Conservation (phyloP, 2,797 vertebrate species). For the Gymnodraco acuticeps region DNA sequence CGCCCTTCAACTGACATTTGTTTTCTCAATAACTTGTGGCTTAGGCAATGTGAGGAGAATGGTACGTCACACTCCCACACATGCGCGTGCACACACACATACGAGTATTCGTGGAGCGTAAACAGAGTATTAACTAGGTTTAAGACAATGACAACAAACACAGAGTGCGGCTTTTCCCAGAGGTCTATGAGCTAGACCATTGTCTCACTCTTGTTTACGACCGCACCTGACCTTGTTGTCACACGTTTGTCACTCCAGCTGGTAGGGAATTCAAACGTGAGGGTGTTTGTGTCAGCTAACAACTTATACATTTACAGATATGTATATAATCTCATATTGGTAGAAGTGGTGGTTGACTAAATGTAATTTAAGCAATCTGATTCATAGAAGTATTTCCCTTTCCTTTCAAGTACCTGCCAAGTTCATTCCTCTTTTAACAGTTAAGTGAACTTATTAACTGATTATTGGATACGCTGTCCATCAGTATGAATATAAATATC, state of each 20-base stretch:
- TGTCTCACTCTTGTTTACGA: constrained; percentile 62
- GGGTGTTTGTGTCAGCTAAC: background rate
- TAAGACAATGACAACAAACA: constrained; percentile 62
- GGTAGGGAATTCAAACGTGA: constrained; percentile 16
- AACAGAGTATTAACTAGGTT: constrained; percentile 69
- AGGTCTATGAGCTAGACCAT: constrained; percentile 47
- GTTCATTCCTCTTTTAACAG: background rate
- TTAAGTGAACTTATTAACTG: background rate
- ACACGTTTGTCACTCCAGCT: constrained; percentile 48
- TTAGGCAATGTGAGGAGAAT: constrained; percentile 70
- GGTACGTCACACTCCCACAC: constrained; percentile 62
- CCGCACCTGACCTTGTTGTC: constrained; percentile 56
- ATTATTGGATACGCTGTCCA: background rate
- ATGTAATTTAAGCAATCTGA: background rate
- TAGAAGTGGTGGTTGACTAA: background rate
- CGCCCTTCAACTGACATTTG: constrained; percentile 84
- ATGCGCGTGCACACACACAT: background rate
- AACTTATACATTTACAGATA: too few species aligned
- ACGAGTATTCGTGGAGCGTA: constrained; percentile 23
- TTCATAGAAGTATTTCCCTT: background rate
- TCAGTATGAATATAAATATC: too few species aligned
- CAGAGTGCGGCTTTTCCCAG: constrained; percentile 50
- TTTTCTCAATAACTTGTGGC: constrained; percentile 82
- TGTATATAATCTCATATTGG: background rate
- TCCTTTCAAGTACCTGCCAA: background rate